These are phyloP conservation scores for Scolanthus callimorphus DNA, from an alignment of 92 coral and sea anemone species.

Conservation along the genomic window DNA sequence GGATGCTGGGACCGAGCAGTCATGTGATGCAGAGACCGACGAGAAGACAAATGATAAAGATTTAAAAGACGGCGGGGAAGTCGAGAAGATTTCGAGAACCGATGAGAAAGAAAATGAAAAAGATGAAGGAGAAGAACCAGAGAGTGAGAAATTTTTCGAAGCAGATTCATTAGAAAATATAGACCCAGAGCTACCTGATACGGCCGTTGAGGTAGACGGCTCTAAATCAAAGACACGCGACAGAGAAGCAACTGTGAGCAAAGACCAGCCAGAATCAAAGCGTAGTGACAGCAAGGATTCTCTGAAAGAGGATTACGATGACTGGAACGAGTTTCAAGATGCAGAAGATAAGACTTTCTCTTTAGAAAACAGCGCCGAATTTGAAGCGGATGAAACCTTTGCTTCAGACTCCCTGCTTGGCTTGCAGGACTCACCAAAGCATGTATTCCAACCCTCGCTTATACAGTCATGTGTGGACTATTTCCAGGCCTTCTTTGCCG, in stretches of 20 bases:
- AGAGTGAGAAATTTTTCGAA: constrained; percentile 2
- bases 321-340: background rate
- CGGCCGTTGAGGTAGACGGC: background rate
- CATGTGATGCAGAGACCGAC: background rate
- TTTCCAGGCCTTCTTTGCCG: constrained; percentile 73
- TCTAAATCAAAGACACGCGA: background rate
- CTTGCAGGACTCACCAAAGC: constrained; percentile 7
- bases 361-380: background rate
- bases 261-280: constrained; percentile 1
- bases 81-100: background rate
- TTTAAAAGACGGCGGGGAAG: background rate
- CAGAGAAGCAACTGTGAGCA: background rate
- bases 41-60: constrained; percentile 3
- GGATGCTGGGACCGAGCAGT: constrained; percentile 12
- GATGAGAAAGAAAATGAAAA: background rate
- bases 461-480: constrained; percentile 74
- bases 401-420: background rate
- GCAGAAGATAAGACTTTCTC: background rate
- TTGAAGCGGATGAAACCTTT: background rate
- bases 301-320: background rate
- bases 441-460: constrained; percentile 66
- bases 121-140: background rate
- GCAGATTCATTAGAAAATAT: background rate
- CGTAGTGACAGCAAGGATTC: constrained; percentile 17
- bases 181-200: background rate